These are phyloP conservation scores for Criorhina ranunculi DNA, from an alignment of 2,888 invertebrate species.

Conservation along the genomic window DNA sequence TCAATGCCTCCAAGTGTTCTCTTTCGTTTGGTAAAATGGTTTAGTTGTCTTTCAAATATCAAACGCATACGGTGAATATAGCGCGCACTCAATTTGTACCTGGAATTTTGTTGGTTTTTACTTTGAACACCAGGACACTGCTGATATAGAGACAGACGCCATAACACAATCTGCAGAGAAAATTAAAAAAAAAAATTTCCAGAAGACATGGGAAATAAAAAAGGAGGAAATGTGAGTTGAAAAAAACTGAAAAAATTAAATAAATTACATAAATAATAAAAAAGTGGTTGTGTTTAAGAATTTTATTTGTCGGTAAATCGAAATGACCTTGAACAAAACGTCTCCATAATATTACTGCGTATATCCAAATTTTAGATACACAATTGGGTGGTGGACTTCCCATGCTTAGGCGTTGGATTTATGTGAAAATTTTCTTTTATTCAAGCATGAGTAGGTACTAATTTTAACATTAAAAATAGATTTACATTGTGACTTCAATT, in stretches of 20 bases:
- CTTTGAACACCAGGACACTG: slow-evolving; percentile 5
- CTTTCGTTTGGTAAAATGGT: slow-evolving; percentile 17
- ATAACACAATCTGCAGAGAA: slow-evolving; percentile 4
- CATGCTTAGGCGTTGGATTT: no score
- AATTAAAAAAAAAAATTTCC: neutral
- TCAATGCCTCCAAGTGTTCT: neutral
- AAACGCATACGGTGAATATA: slow-evolving; percentile 30
- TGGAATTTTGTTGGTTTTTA: neutral
- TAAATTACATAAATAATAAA: neutral
- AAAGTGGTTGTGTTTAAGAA: neutral
- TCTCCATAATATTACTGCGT: slow-evolving; percentile 8
- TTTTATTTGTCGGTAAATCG: neutral
- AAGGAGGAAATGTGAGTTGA: slow-evolving; percentile 54
- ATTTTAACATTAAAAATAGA: no score
- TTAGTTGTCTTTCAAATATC: slow-evolving; percentile 33
- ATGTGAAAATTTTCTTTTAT: no score
- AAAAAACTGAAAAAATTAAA: slow-evolving; percentile 8
- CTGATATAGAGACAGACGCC: neutral
- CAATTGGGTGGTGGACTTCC: slow-evolving; percentile 1
- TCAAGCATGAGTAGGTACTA: no score
- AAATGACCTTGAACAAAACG: slow-evolving; percentile 23
- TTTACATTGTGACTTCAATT: no score
- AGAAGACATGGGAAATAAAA: slow-evolving; percentile 42
- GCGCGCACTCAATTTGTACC: slow-evolving; percentile 26
- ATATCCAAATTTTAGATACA: slow-evolving; percentile 1